A percentile compares a stretch with the other conserved stretches of the same genome.
Evolutionary conservation across 35 echinoderm and acorn worm genomes (phyloP).

Genomic region (Anneissia japonica): DNA sequence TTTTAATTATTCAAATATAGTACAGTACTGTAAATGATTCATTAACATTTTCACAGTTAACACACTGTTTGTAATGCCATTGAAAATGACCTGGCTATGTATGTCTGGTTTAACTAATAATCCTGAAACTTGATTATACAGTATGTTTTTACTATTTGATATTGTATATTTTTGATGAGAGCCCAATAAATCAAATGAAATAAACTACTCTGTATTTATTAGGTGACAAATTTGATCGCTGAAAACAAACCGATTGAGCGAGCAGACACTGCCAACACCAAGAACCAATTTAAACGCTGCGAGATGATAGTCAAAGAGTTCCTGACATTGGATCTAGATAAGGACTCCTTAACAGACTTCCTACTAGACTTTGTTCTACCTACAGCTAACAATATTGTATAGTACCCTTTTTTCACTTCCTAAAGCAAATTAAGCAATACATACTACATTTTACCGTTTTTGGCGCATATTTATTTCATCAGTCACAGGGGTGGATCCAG

Average conservation of each 20-base stretch:
- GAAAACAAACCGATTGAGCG: slow-evolving; percentile 65
- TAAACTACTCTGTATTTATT: not conserved
- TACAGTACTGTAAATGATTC: not conserved
- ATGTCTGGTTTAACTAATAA: not conserved
- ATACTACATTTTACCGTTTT: too few relatives aligned
- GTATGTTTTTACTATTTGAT: not conserved
- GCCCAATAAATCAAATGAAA: not conserved
- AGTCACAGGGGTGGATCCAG: too few relatives aligned
- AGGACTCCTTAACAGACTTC: slow-evolving; percentile 39
- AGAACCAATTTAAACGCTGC: slow-evolving; percentile 37
- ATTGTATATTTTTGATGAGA: not conserved
- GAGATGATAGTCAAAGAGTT: slow-evolving; percentile 39
- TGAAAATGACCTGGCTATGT: too few relatives aligned
- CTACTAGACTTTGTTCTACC: slow-evolving; percentile 41
- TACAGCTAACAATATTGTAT: not conserved
- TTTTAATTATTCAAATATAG: not conserved
- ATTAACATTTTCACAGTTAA: not conserved
- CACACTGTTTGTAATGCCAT: not conserved
- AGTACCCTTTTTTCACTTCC: not conserved
- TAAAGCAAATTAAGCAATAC: too few relatives aligned
- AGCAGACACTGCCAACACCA: slow-evolving; percentile 34
- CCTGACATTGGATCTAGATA: slow-evolving; percentile 47
- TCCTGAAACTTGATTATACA: not conserved
- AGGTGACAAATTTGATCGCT: slow-evolving; percentile 56
- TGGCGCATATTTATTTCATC: too few relatives aligned